Evolutionary conservation across 2,888 invertebrate genomes (phyloP).

Genomic region (Drosophila putrida): DNA sequence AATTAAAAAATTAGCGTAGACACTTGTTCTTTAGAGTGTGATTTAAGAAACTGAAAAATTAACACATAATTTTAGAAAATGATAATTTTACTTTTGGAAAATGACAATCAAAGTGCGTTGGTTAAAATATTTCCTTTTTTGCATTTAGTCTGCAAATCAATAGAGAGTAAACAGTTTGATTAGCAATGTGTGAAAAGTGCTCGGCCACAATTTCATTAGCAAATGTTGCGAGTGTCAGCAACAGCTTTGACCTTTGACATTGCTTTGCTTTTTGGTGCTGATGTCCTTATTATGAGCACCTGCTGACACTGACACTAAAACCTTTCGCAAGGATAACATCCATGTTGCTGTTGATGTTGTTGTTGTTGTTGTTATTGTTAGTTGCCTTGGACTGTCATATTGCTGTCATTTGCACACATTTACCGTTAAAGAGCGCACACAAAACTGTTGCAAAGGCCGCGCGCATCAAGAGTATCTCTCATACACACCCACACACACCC

Average conservation of each 20-base stretch:
- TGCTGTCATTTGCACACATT: slow-evolving; percentile 76
- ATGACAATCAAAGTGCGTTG: too few relatives aligned
- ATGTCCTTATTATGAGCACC: slow-evolving; percentile 67
- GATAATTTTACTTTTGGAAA: too few relatives aligned
- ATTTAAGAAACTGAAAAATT: too few relatives aligned
- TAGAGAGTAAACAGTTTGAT: slow-evolving; percentile 17
- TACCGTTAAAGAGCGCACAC: slow-evolving; percentile 61
- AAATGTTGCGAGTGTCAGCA: slow-evolving; percentile 49
- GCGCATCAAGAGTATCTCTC: slow-evolving; percentile 11
- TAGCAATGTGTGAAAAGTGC: slow-evolving; percentile 21
- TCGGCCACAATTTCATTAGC: slow-evolving; percentile 56
- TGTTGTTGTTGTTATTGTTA: slow-evolving; percentile 44
- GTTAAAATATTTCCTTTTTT: too few relatives aligned
- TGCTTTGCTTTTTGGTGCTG: slow-evolving; percentile 24
- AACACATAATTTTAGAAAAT: too few relatives aligned
- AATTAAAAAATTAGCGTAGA: too few relatives aligned
- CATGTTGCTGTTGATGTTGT: slow-evolving; percentile 22
- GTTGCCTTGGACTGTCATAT: slow-evolving; percentile 68
- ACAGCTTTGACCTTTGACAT: slow-evolving; percentile 62
- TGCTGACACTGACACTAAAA: slow-evolving; percentile 77
- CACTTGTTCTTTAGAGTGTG: too few relatives aligned
- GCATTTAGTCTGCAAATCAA: not conserved
- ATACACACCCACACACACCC: slow-evolving; percentile 22
- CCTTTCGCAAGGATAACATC: slow-evolving; percentile 64
- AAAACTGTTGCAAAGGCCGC: slow-evolving; percentile 63